Base-by-base conservation (phyloP, 2,888 invertebrate species). In the Eulithis prunata region DNA sequence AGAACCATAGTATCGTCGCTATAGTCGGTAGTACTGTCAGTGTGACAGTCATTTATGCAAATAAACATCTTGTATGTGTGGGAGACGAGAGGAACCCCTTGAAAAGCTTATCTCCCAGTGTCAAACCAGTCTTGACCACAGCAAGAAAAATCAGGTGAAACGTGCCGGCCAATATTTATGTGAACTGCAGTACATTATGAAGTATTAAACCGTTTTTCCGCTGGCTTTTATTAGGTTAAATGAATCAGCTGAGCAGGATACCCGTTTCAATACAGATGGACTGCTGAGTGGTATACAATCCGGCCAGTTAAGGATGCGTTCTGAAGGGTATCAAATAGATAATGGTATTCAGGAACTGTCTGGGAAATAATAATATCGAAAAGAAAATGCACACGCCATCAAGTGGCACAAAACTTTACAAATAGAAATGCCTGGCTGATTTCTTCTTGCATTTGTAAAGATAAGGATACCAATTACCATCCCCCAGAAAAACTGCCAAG, bases 221-320 rank as follows among this genome's bases (percentile, higher is more conserved):
- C 52, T 38, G 49, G 36, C 54, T 64, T 32, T 64, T 59, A 64
- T 59, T 64, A 55, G 64, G 59, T 64, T 55, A 59, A 59, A 59
- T 59, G 64, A 64, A 59, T 59, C 59, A 59, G 45, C 59, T 53
- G 58, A 21, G 41, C 38, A 43, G 32, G 41, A 41, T 32, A 3
- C 32, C 6, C 32, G 32, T 5, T 57, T 53, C 45, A 43, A 45
- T 43, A 51, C 56, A 32, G 59, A 52, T 52, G 13, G 47, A n/a
- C 57, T 51, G 43, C 47, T 32, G 57, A 13, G 46, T 46, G 52
- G 28, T 45, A n/a, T n/a, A 38, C 14, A 10, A 62, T 63, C 41
- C 57, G 51, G 52, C 57, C 52, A 45, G 62, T 51, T 62, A 54
- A 28, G 41, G 14, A 45, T 21, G 4, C 21, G 43, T 12, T 41